Conservation (phyloP, 2,113 vertebrate genomes). For the Phaethornis superciliosus region DNA sequence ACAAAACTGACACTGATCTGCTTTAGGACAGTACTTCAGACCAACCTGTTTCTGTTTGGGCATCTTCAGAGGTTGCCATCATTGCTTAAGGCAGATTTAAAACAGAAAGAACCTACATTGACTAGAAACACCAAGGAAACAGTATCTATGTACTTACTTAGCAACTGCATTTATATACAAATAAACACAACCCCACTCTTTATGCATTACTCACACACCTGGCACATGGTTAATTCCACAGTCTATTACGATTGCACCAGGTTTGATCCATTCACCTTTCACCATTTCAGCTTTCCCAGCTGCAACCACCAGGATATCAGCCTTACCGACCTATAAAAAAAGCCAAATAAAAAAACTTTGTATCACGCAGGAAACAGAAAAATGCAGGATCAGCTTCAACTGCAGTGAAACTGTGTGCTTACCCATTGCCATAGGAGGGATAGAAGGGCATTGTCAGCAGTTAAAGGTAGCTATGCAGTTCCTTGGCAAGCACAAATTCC, state of each 20-base stretch:
- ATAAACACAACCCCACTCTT: not conserved
- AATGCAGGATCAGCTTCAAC: not conserved
- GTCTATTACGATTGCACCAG: slow-evolving; percentile 94
- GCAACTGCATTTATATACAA: slow-evolving; percentile 22
- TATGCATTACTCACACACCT: slow-evolving; percentile 75
- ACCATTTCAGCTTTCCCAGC: slow-evolving; percentile 94
- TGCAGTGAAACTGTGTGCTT: not conserved
- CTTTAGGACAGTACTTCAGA: not conserved
- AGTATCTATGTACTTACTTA: slow-evolving; percentile 33
- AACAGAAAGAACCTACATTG: not conserved
- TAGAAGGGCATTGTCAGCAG: not conserved
- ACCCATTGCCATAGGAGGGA: not conserved
- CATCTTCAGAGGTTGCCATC: not conserved
- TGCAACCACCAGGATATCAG: slow-evolving; percentile 95
- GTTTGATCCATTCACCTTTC: slow-evolving; percentile 96
- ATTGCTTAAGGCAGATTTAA: not conserved
- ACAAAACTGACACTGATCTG: not conserved
- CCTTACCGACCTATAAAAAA: slow-evolving; percentile 80
- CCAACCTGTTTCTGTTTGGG: not conserved
- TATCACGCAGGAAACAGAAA: not conserved
- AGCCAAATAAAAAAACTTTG: not conserved
- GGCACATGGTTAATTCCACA: slow-evolving; percentile 95
- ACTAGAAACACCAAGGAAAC: slow-evolving; percentile 35
- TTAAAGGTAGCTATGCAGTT: not conserved
- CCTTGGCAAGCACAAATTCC: not conserved